Base-by-base conservation (phyloP, 2,888 invertebrate genomes). In the Netelia virgata region DNA sequence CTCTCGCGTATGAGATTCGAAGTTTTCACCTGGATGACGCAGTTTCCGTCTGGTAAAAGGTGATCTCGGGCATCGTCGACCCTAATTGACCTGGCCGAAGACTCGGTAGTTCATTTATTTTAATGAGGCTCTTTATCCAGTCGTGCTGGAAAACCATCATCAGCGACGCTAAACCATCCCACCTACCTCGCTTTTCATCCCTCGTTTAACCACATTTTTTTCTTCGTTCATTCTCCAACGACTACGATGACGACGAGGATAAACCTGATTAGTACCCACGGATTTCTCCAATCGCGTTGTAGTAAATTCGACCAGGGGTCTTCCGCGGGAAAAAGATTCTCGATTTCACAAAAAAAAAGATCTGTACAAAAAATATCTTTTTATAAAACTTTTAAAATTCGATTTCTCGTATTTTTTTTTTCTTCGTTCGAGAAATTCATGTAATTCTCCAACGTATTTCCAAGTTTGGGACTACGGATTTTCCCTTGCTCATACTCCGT, bases 91-190 rank as follows among this genome's bases (percentile, higher is more conserved):
- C 87, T 74, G 50, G 84, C 85, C 86, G 86, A 88, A 87, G 87
- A 80, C 85, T 85, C 86, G 77, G 87, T 87, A 88, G 85, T 88
- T 83, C 87, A 90, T 89, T 90, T 90, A 90, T 90, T 89, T 88
- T 89, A 90, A 90, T 90, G 86, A 87, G 88, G 69, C 80, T 84
- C 77, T 83, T 82, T 79, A 81, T 74, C 82, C 82, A 79, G 83
- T 70, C 79, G 69, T 73, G 75, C 78, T 66, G 70, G 18, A 69
- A 76, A 76, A 81, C 70, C 59, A 47, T 57, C 82, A 69, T 74
- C 79, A 41, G 64, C 55, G 59, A 59, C 78, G 9, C 47, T 75
- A 50, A 43, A 10, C 57, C 47, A 68, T n/a, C 70, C 66, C 47
- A 14, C 64, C 36, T 36, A 36, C 36, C 36, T 36, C 36, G 55